A percentile compares a stretch with the other conserved stretches of the same genome.
phyloP scores from a whole-genome alignment of 92 coral and sea anemone genomes.

The Pocillopora meandrina region DNA sequence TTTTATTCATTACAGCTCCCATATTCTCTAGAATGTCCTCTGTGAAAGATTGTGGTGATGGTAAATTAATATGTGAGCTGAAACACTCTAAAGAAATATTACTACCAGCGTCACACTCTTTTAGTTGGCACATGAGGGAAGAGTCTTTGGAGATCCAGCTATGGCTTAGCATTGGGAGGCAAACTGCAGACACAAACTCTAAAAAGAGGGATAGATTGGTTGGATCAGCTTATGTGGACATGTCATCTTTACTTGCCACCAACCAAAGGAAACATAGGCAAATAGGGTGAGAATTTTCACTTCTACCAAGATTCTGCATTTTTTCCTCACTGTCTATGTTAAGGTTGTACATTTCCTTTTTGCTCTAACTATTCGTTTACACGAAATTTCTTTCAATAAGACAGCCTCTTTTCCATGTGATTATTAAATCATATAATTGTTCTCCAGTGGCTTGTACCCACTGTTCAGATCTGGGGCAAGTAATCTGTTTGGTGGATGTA shows the following conservation, averaged over 20 bases:
- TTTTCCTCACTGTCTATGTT: too few species aligned
- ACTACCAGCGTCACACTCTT: conserved; percentile 70
- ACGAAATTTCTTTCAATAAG: neutral
- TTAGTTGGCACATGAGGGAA: conserved; percentile 87
- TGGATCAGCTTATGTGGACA: conserved; percentile 86
- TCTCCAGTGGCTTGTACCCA: conserved; percentile 78
- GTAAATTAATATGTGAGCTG: conserved; percentile 64
- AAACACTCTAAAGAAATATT: conserved; percentile 70
- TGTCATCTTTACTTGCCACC: conserved; percentile 67
- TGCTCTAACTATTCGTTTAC: neutral
- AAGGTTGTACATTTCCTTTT: too few species aligned
- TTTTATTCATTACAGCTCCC: conserved; percentile 60
- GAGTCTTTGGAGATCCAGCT: conserved; percentile 88
- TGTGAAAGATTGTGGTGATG: conserved; percentile 53
- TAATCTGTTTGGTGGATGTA: conserved; percentile 74
- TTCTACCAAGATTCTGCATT: too few species aligned
- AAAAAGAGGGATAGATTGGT: conserved; percentile 89
- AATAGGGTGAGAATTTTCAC: conserved; percentile 31
- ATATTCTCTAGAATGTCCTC: conserved; percentile 71
- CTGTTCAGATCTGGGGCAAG: conserved; percentile 87
- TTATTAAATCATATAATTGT: neutral
- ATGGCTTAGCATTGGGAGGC: conserved; percentile 74
- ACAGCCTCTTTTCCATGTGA: neutral
- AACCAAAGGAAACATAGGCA: conserved; percentile 63
- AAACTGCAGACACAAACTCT: conserved; percentile 50